Conservation (phyloP, 2,888 invertebrate genomes). For the Lithophane ornitopus region DNA sequence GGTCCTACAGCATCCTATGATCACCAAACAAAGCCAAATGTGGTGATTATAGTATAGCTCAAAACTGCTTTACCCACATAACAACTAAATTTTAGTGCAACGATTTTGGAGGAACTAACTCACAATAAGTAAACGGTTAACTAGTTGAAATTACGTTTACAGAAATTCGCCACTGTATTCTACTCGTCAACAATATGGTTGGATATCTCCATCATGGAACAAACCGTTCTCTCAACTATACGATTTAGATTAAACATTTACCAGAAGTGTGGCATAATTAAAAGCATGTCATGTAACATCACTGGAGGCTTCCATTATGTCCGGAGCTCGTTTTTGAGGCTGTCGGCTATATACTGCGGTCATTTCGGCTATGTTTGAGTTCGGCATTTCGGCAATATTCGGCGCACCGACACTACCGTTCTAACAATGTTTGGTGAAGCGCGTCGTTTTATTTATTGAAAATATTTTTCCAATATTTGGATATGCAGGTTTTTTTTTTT, state of each 20-base stretch:
- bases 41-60: no score
- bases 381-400: conserved; percentile 30
- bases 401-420: not conserved
- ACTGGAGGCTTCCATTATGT: conserved; percentile 3
- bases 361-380: conserved; percentile 6
- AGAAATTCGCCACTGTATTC: not conserved
- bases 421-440: conserved; percentile 43
- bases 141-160: no score
- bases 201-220: not conserved
- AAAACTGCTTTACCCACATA: no score
- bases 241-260: not conserved
- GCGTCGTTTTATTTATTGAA: conserved; percentile 23
- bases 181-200: not conserved
- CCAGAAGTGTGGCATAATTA: conserved; percentile 3
- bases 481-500: no score
- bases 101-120: not conserved
- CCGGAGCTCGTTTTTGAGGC: conserved; percentile 16
- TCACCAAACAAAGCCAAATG: not conserved
- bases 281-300: conserved; percentile 22
- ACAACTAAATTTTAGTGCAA: not conserved
- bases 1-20: not conserved
- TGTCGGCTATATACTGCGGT: conserved; percentile 32
- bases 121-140: not conserved
- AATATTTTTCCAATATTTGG: conserved; percentile 8
- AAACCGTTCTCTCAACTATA: not conserved